phyloP scores from a whole-genome alignment of 2,888 invertebrate species.

The Amphipoea lucens region DNA sequence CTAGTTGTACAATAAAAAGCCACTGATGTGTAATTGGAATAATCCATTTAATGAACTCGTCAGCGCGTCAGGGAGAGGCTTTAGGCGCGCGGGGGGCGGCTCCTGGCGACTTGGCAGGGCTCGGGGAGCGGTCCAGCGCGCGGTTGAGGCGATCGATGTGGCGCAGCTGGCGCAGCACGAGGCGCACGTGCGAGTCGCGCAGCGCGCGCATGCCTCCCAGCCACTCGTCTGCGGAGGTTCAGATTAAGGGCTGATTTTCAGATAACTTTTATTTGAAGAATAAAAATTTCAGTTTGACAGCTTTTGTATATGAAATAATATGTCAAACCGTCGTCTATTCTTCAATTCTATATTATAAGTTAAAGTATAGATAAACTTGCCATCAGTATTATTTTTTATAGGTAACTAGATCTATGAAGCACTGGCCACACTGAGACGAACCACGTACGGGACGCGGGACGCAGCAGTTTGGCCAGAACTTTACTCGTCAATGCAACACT shows the following conservation, averaged over 20 bases:
- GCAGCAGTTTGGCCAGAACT: too few species aligned
- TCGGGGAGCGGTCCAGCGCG: conserved; percentile 70
- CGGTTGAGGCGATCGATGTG: conserved; percentile 80
- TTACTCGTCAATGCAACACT: too few species aligned
- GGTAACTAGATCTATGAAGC: too few species aligned
- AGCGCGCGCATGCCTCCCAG: conserved; percentile 76
- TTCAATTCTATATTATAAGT: background rate
- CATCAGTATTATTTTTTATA: too few species aligned
- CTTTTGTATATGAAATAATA: background rate
- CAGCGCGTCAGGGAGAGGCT: background rate
- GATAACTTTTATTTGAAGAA: background rate
- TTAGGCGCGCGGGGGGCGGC: background rate
- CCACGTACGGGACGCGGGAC: too few species aligned
- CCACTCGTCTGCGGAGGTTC: conserved; percentile 65
- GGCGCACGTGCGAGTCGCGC: conserved; percentile 79
- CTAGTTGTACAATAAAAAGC: background rate
- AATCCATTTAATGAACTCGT: conserved; percentile 5
- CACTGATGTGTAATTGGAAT: background rate
- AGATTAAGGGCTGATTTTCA: background rate
- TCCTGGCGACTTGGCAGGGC: background rate
- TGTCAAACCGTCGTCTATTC: background rate
- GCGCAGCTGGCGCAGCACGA: conserved; percentile 77
- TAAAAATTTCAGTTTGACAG: background rate
- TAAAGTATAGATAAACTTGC: too few species aligned
- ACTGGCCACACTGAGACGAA: too few species aligned